Percentiles rank a stretch among this genome's conserved stretches.
phyloP scores from a whole-genome alignment of 2,888 invertebrate species.

The Coenonympha glycerion region DNA sequence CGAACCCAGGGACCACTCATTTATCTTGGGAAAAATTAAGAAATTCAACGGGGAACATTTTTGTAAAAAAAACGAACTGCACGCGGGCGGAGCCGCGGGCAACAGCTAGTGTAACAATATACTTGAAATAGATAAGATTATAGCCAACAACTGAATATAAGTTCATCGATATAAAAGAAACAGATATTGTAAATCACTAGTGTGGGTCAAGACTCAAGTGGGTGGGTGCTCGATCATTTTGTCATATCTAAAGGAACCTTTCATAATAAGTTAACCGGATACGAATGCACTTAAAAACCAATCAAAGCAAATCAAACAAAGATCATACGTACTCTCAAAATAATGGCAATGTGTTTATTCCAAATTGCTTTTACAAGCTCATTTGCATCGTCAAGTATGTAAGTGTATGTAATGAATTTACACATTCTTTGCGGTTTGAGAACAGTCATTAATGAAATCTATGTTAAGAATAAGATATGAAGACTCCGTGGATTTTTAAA shows the following conservation, averaged over 20 bases:
- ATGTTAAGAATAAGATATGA: too few species aligned
- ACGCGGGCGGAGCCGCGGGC: too few species aligned
- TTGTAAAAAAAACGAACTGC: too few species aligned
- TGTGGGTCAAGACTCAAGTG: not conserved
- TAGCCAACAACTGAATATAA: too few species aligned
- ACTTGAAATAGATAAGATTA: too few species aligned
- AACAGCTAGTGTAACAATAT: too few species aligned
- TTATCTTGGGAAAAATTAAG: too few species aligned
- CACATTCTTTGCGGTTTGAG: not conserved
- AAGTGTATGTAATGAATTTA: not conserved
- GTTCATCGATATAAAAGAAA: not conserved
- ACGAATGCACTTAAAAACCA: conserved; percentile 5
- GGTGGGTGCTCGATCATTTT: conserved; percentile 7
- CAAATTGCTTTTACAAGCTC: conserved; percentile 5
- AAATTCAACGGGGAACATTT: too few species aligned
- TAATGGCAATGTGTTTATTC: conserved; percentile 2
- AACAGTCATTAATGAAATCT: too few species aligned
- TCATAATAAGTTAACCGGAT: conserved; percentile 4
- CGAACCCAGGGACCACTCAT: too few species aligned
- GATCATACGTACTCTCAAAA: not conserved
- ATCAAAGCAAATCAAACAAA: conserved; percentile 6
- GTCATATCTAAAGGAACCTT: not conserved
- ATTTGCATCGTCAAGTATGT: not conserved
- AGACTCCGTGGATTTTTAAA: too few species aligned
- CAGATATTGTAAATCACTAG: not conserved